Evolutionary conservation across 2,888 invertebrate species (phyloP), one percentile per base, ranked within the genome.

Genomic region (Rhamphomyia laevipes): DNA sequence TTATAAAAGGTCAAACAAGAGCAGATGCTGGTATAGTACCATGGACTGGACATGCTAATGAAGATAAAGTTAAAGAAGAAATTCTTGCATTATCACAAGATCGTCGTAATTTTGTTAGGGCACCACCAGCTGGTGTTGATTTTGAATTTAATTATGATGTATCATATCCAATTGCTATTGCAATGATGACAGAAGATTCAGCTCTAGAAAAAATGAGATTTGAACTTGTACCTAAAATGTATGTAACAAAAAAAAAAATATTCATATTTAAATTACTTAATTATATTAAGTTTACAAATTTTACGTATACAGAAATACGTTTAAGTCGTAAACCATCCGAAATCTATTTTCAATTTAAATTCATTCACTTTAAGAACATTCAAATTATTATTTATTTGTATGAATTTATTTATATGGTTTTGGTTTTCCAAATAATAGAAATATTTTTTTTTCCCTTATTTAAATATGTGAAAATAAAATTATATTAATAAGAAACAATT

Each of bases 201-300:
- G 92, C 94, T 73, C 81, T 99, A 64, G 89, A 94, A 73, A 91
- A 91, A 74, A 96, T 97, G 93, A 86, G 99, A 73, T 99, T 96
- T 77, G 93, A 96, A 72, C 82, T 99, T 67, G 99, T 99, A 68
- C 99, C 99, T 63, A 99, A 97, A 86, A 84, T 92, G 96, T 96
- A 74, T 82, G 90, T 55, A 11, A n/a, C n/a, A n/a, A n/a, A n/a
- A n/a, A n/a, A 4, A n/a, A n/a, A n/a, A n/a, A n/a, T n/a, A n/a
- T n/a, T n/a, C n/a, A 16, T 13, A 16, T 37, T 30, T 9, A 9
- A 30, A 30, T 9, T 9, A 30, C 30, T 30, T 30, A 30, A 30
- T 30, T 30, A 30, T 30, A 9, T 9, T 30, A 11, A 9, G 6
- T 30, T 30, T 30, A 11, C 11, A 30, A 9, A 9, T 30, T 30